Percentiles rank a stretch among this genome's conserved stretches.
Evolutionary conservation across 2,797 vertebrate genomes (phyloP).

Genomic region (Halcyon badia): DNA sequence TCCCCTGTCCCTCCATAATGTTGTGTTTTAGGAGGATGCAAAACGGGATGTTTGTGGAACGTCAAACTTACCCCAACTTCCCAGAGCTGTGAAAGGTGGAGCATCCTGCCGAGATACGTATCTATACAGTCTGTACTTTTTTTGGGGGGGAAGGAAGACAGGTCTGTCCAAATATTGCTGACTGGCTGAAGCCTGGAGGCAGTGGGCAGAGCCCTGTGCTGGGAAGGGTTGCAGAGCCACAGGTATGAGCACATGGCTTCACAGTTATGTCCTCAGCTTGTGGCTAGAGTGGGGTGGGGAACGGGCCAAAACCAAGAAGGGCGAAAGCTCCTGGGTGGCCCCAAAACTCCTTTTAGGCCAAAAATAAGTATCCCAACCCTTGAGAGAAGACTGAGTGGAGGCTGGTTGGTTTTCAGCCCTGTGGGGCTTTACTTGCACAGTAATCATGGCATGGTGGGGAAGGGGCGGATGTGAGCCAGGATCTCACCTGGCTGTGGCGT

Average conservation of each 20-base stretch:
- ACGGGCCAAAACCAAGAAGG: not conserved
- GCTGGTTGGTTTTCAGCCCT: not conserved
- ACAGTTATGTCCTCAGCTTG: not conserved
- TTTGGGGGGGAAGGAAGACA: not conserved
- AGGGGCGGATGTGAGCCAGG: not conserved
- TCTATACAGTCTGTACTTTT: not conserved
- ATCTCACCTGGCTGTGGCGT: not conserved
- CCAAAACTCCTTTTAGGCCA: not conserved
- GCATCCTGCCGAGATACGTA: not conserved
- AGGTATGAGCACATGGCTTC: fast-evolving
- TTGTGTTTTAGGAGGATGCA: not conserved
- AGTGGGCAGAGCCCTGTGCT: not conserved
- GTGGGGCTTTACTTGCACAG: not conserved
- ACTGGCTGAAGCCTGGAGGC: not conserved
- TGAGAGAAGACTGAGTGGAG: not conserved
- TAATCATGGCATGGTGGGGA: not conserved
- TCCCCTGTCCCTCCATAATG: fast-evolving
- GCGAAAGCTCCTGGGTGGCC: not conserved
- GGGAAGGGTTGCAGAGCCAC: not conserved
- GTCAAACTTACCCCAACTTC: not conserved
- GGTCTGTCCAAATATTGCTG: not conserved
- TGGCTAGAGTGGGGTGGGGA: not conserved
- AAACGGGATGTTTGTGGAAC: not conserved
- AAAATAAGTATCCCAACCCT: not conserved
- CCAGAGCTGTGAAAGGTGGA: not conserved